Conservation (phyloP, 2,888 invertebrate species). For the Bellardia pandia region DNA sequence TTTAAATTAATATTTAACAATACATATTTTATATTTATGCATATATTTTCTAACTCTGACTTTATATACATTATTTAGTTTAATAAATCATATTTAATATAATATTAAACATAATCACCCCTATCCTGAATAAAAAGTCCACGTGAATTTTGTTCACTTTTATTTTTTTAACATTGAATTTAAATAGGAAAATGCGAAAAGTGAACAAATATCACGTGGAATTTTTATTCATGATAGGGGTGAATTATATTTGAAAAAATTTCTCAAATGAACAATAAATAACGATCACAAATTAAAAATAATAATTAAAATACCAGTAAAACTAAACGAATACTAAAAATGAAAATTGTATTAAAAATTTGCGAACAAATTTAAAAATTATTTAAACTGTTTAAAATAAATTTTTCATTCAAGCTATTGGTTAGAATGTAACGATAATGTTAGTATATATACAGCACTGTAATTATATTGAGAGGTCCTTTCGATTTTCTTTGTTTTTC, state of each 20-base stretch:
- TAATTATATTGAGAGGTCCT: neutral
- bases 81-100: slow-evolving; percentile 29
- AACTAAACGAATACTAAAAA: slow-evolving; percentile 14
- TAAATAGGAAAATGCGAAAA: too few relatives aligned
- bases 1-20: slow-evolving; percentile 39
- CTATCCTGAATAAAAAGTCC: too few relatives aligned
- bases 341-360: slow-evolving; percentile 16
- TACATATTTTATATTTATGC: slow-evolving; percentile 10
- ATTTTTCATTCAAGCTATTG: neutral
- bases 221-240: too few relatives aligned
- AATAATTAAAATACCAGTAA: neutral
- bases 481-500: too few relatives aligned
- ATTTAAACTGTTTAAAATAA: too few relatives aligned
- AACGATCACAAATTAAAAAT: neutral
- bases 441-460: slow-evolving; percentile 4
- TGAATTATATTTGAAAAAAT: slow-evolving; percentile 1
- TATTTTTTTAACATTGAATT: too few relatives aligned
- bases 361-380: slow-evolving; percentile 9
- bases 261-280: slow-evolving; percentile 2
- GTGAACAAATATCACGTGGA: too few relatives aligned
- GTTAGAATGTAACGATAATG: neutral
- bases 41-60: slow-evolving; percentile 34
- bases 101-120: slow-evolving; percentile 22
- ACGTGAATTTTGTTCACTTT: too few relatives aligned
- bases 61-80: slow-evolving; percentile 20